Conservation (phyloP, 2,797 vertebrate species). For the Botia almorhae region DNA sequence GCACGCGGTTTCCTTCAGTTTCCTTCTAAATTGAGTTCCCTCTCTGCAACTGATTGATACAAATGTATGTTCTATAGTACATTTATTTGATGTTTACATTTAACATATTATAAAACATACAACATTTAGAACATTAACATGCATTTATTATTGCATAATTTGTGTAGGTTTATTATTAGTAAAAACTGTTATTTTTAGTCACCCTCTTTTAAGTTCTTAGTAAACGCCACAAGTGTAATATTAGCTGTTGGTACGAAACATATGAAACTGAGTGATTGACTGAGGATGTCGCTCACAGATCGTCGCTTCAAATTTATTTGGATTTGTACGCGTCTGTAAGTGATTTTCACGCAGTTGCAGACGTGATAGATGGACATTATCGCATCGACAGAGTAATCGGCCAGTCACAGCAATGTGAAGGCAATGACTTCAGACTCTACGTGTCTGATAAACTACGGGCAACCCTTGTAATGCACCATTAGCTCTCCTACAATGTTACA, state of each 20-base stretch:
- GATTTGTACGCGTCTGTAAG: neutral
- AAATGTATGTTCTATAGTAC: no score
- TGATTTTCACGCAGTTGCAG: neutral
- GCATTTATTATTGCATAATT: neutral
- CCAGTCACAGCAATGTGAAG: no score
- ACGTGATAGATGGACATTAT: no score
- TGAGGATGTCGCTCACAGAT: neutral
- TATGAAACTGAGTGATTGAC: neutral
- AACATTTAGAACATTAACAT: no score
- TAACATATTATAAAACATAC: neutral
- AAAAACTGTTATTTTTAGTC: no score
- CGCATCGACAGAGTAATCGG: neutral
- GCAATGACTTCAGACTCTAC: neutral
- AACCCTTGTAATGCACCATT: conserved; percentile 30
- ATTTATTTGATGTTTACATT: neutral
- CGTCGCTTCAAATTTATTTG: neutral
- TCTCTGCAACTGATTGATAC: neutral
- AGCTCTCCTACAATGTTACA: conserved; percentile 13
- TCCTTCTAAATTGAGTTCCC: no score
- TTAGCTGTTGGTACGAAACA: no score
- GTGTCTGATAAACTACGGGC: conserved; percentile 23
- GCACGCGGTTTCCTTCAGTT: neutral
- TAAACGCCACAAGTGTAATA: no score
- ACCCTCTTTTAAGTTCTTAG: no score
- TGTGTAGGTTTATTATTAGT: no score